phyloP scores from a whole-genome alignment of 2,113 vertebrate species.

The Gracilinanus agilis region DNA sequence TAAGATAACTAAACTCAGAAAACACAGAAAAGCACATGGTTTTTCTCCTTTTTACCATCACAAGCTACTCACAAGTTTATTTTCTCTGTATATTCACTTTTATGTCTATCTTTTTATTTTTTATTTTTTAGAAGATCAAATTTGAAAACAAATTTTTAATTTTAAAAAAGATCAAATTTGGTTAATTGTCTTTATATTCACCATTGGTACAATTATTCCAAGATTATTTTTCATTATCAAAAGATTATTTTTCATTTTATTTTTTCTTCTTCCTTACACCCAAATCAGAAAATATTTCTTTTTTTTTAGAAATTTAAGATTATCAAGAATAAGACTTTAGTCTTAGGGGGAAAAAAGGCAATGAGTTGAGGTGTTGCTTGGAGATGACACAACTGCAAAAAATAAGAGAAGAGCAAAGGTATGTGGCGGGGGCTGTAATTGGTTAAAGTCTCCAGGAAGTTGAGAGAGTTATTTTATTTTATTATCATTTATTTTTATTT shows the following conservation, averaged over 20 bases:
- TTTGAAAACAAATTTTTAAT: background rate
- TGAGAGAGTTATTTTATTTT: no score
- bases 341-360: background rate
- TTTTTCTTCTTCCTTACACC: background rate
- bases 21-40: background rate
- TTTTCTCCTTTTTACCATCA: background rate
- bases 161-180: background rate
- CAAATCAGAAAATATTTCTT: slow-evolving; percentile 23
- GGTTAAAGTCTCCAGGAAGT: background rate
- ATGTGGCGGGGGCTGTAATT: background rate
- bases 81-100: background rate
- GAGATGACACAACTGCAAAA: background rate
- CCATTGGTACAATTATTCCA: slow-evolving; percentile 5
- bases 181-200: background rate
- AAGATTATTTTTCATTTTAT: slow-evolving; percentile 27
- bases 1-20: background rate
- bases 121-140: background rate
- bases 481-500: no score
- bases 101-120: background rate
- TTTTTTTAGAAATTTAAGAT: slow-evolving; percentile 53
- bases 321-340: background rate
- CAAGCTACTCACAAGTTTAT: background rate
- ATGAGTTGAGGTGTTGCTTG: background rate
- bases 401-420: background rate
- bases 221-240: slow-evolving; percentile 28